phyloP scores from a whole-genome alignment of 2,888 invertebrate genomes.

The Theristus sp. region DNA sequence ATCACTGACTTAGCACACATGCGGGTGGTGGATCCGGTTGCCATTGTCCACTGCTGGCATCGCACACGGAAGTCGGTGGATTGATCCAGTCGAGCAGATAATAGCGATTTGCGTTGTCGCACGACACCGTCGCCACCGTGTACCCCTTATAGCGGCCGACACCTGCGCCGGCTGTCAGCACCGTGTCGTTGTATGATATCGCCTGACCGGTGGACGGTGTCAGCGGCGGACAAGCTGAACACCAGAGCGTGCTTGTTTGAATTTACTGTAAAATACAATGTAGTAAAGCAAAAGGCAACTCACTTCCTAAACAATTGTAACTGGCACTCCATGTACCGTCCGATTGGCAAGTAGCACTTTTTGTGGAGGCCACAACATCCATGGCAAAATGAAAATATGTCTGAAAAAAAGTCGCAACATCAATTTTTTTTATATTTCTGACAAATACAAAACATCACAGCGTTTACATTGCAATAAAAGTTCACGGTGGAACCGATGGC shows the following conservation, averaged over 20 bases:
- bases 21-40: neutral
- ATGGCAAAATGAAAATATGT: neutral
- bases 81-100: neutral
- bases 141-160: neutral
- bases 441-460: neutral
- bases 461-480: neutral
- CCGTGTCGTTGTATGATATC: neutral
- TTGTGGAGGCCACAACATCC: neutral
- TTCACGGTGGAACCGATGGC: neutral
- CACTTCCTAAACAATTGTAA: neutral
- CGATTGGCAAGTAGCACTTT: neutral
- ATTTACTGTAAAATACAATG: too few species aligned
- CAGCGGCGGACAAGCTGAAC: neutral
- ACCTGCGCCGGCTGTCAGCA: neutral
- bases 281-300: too few species aligned
- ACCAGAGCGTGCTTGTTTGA: neutral
- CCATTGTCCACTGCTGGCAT: neutral
- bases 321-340: neutral
- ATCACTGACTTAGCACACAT: neutral
- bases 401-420: too few species aligned
- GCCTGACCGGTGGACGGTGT: neutral
- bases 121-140: neutral
- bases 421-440: too few species aligned
- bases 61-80: neutral
- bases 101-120: neutral